Base-by-base conservation (phyloP, 2,797 vertebrate genomes). In the Eospalax fontanierii region DNA sequence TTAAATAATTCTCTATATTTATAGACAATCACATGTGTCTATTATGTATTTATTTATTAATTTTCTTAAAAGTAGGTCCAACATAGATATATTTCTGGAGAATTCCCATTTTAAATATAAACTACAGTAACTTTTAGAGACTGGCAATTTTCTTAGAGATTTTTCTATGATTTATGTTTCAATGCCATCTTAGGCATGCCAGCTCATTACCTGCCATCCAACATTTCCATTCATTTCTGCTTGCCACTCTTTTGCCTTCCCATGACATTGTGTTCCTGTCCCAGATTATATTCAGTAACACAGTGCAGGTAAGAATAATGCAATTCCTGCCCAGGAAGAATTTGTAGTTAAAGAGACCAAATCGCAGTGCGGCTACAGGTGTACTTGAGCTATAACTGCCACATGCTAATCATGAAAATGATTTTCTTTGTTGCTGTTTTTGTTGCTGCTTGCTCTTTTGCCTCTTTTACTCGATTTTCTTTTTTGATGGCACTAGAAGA, bases 31-130 rank as follows among this genome's bases (percentile, higher is more conserved):
- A 57, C 14, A 85, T 43, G 6, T 43, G 57, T 57, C 59, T 82
- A 59, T 50, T 19, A 28, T 26, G 33, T 0, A 50, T 75, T 40
- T 70, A 43, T 71, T 24, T 50, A 75, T n/a, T n/a, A n/a, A 66
- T 57, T 71, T 81, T 30, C 38, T 71, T 81, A 85, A 93, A 94
- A 61, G 46, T 75, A 75, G 4, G 50, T 16, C 35, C 50, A 89
- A 61, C 65, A 5, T 78, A 24, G 54, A 95, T 33, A 15, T 30
- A 86, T 66, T 82, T 11, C 28, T 63, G 10, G 38, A 86, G 26
- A 87, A 78, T 68, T 89, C n/a, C 30, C 40, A 33, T 78, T 76
- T 93, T 70, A 78, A 89, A 86, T 33, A 38, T 40, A 82, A 26
- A 73, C 11, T 59, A 81, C 61, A 4, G 28, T 82, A 78, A 74